Base-by-base conservation (phyloP, 2,113 vertebrate species). In the Platysternon megacephalum region DNA sequence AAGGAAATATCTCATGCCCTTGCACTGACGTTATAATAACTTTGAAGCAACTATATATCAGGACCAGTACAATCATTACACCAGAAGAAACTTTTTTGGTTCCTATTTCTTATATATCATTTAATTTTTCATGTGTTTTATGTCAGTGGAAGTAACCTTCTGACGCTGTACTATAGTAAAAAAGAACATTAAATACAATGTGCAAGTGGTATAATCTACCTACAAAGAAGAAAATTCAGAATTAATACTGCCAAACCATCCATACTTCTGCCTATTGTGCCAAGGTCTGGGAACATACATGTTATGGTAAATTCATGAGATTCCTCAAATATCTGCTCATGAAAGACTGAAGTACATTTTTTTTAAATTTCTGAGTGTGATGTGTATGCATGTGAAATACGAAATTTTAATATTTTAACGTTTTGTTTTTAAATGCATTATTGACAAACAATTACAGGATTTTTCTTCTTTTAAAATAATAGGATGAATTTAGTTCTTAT, bases 171-270 rank as follows among this genome's bases (percentile, higher is more conserved):
- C 21, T 76, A 76, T 22, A 26, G 9, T 76, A 44, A 44, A 28
- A 28, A 44, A 44, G 22, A 44, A 44, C 83, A 44, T 76, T 76
- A 76, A 44, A 44, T 72, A 44, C 11, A 76, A 94, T 85, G 84
- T 79, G 74, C 52, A 87, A 83, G 81, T 51, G n/a, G 68, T 90
- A 82, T 88, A 85, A 95, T 96, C 92, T 93, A 95, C 92, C 94
- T 93, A 88, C 89, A 97, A 86, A 78, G 90, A 89, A 90, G 21
- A 6, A 92, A 85, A 87, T 85, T 89, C 65, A 86, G 82, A 89
- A 91, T n/a, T 88, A 95, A 92, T 94, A 35, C 19, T 86, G 51
- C 65, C 79, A 61, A 5, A 74, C 92, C 2, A 49, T 4, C 5
- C 32, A 85, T 87, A 88, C 35, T 90, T 97, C 79, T 83, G 22